Base-by-base conservation (phyloP, 2,113 vertebrate genomes). In the Reinhardtius hippoglossoides region DNA sequence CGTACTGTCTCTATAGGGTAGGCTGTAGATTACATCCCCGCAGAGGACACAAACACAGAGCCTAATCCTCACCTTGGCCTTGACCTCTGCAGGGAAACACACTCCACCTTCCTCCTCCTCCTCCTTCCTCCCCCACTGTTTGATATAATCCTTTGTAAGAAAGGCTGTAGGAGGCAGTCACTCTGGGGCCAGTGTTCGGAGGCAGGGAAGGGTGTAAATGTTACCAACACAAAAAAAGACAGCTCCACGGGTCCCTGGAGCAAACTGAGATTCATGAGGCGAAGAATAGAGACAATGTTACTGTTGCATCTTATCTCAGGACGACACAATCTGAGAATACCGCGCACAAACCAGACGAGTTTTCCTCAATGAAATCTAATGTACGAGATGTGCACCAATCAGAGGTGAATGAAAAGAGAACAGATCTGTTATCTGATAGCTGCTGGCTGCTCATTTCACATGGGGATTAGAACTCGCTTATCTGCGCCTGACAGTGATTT, bases 101-200 rank as follows among this genome's bases (percentile, higher is more conserved):
- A 67, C 61, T 21, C 60, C 80, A 56, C 82, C 67, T 31, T 18
- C 60, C 20, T 21, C 18, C 31, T 21, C 59, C 63, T 37, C 59
- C 71, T 57, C 78, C 66, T 2, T 44, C 21, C 65, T 37, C 67
- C 67, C 55, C 80, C 54, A 56, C 63, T 20, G 62, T 81, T 84
- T 84, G 78, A 89, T 85, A 80, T 83, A 88, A 85, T 89, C 86
- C 67, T 88, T 90, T 91, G 87, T 92, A 52, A 76, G 69, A 21
- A 80, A 82, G 83, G 66, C 89, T 56, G 87, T 82, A 80, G 89
- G 89, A 84, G 91, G 87, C 84, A 84, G 85, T 89, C 90, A 80
- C 71, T 86, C 76, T 82, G 87, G 87, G 87, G 89, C 85, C 87
- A 76, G 83, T 56, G 82, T 80, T 76, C 81, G 61, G 82, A 57